phyloP scores from a whole-genome alignment of 2,113 vertebrate species.

The Ictidomys tridecemlineatus region DNA sequence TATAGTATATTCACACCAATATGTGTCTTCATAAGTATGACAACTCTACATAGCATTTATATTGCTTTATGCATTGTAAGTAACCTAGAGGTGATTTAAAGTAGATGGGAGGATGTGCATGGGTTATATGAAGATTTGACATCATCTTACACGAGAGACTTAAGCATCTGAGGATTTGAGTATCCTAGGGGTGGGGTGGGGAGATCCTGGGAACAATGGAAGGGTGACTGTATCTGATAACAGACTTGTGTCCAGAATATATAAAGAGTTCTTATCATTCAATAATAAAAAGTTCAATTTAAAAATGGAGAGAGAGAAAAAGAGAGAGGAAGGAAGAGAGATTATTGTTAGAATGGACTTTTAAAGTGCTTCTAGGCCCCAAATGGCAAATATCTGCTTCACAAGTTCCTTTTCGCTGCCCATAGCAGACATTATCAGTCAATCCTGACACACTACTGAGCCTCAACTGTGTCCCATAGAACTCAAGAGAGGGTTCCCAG shows the following conservation, averaged over 20 bases:
- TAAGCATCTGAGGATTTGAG: no score
- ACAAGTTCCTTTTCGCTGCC: neutral
- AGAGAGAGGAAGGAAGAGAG: neutral
- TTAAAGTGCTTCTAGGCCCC: neutral
- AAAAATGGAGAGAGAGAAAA: neutral
- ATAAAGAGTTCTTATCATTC: neutral
- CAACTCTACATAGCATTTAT: no score
- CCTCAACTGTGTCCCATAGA: neutral
- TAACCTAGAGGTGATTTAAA: no score
- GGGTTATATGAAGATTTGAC: no score
- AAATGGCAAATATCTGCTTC: neutral
- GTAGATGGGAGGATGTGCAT: no score
- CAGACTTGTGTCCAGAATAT: neutral
- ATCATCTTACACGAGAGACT: no score
- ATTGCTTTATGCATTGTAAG: no score
- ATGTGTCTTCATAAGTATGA: no score
- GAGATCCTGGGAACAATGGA: no score
- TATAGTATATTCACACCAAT: no score
- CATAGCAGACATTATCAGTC: constrained; percentile 35
- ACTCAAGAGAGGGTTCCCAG: neutral
- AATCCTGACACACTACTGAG: neutral
- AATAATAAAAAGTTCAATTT: neutral
- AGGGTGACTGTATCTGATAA: neutral
- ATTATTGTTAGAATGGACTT: neutral
- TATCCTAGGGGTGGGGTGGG: no score